Evolutionary conservation across 1,140 invertebrate species (phyloP), one percentile per base, ranked within the genome.

Genomic region (Zaprionus vittiger): DNA sequence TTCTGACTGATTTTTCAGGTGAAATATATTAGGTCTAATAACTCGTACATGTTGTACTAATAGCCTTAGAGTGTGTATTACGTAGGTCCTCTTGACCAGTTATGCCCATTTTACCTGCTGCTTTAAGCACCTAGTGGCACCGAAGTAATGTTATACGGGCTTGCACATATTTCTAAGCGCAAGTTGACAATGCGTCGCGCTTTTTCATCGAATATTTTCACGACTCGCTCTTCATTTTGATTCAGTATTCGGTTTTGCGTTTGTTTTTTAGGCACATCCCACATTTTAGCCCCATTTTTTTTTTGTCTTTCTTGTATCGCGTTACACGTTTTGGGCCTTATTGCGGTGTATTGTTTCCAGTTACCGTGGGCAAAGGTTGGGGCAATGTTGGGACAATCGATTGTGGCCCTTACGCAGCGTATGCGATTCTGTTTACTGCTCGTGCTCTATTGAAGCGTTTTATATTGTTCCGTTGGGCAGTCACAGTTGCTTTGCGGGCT

Each of bases 371-470:
- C 76, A 61, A 75, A 64, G 17, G 65, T 52, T 72, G 22, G 54
- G 41, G 67, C 59, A 22, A 41, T 41, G 47, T 44, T 55, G 54
- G 34, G 28, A 15, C 68, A 60, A 79, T 82, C 83, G 78, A 85
- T 85, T 85, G 83, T 73, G 41, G 64, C 44, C 55, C 41, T 47
- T 17, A 11, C 41, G 61, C 15, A 64, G 69, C 81, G 71, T 79
- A 81, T 81, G 47, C 67, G 71, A 55, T 87, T 79, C 79, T 83
- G 79, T 84, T 89, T 68, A 75, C 78, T 66, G 60, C 64, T 71
- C 68, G 56, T 57, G 41, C 61, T 77, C 44, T 75, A 77, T 55
- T 82, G 67, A 77, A 77, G 63, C 77, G 59, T 44, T 77, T 73
- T 68, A 73, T 73, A 77, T 77, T 77, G 70, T 73, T 73, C 70